Percentiles rank a stretch among this genome's conserved stretches.
Conservation (phyloP, 1,140 invertebrate species). For the Luehdorfia chinensis region DNA sequence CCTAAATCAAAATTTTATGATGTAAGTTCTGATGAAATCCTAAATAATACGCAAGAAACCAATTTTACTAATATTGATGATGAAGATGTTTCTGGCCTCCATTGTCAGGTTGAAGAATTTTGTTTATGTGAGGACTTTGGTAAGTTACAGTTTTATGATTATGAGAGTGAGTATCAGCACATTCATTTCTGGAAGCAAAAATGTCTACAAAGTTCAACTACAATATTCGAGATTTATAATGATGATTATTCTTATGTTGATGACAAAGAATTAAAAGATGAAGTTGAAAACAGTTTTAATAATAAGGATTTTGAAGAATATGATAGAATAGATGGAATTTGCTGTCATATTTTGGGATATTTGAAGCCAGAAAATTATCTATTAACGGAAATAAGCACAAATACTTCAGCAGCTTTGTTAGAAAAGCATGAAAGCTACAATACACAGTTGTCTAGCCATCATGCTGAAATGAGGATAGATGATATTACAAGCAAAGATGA, state of each 20-base stretch:
- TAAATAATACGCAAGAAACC: conserved; percentile 14
- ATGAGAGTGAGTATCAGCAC: conserved; percentile 2
- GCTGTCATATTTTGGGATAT: no score
- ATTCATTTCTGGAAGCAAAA: conserved; percentile 7
- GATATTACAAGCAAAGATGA: neutral
- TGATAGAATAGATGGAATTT: no score
- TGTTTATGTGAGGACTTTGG: conserved; percentile 63
- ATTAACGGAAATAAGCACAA: neutral
- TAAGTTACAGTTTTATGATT: conserved; percentile 29
- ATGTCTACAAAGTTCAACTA: neutral
- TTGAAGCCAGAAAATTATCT: neutral
- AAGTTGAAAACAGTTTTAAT: neutral
- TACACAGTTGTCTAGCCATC: neutral
- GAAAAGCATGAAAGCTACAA: no score
- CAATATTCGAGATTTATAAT: neutral
- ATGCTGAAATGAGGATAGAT: neutral
- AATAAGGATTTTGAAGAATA: no score
- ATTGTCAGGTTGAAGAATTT: conserved; percentile 27
- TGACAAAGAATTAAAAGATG: neutral
- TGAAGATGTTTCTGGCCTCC: neutral
- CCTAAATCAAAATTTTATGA: conserved; percentile 9
- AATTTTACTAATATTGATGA: conserved; percentile 15
- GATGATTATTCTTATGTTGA: neutral
- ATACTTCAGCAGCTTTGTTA: no score
- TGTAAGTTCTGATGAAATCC: conserved; percentile 6